phyloP scores from a whole-genome alignment of 2,797 vertebrate species.

The Morelia viridis region DNA sequence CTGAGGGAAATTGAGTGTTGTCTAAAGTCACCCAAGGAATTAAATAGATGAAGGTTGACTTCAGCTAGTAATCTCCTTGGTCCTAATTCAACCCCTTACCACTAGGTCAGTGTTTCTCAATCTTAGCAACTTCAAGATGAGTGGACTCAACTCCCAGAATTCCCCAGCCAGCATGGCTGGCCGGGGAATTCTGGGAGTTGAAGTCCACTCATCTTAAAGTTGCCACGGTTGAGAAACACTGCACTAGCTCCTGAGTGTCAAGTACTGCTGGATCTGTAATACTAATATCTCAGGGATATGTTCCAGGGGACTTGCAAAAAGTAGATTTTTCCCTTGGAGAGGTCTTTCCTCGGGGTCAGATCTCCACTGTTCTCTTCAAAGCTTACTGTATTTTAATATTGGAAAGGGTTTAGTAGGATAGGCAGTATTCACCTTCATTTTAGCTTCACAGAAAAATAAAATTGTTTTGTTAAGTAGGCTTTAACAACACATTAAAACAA shows the following conservation, averaged over 20 bases:
- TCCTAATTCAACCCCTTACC: not conserved
- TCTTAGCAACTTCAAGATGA: too few relatives aligned
- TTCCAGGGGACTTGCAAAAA: not conserved
- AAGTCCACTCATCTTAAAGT: too few relatives aligned
- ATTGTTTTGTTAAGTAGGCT: not conserved
- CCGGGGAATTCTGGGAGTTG: too few relatives aligned
- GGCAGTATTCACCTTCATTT: not conserved
- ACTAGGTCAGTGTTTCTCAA: too few relatives aligned
- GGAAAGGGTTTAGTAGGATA: not conserved
- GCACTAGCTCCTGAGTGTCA: not conserved
- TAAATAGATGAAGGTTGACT: not conserved
- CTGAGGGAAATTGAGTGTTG: not conserved
- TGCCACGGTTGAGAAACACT: too few relatives aligned
- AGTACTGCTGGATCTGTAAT: not conserved
- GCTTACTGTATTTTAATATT: not conserved
- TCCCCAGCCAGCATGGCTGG: too few relatives aligned
- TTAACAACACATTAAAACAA: not conserved
- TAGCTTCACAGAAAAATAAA: not conserved
- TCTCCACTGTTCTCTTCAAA: not conserved
- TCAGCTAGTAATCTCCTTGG: not conserved
- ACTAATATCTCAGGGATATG: not conserved
- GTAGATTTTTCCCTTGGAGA: not conserved
- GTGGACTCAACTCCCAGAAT: too few relatives aligned
- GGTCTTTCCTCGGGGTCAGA: not conserved
- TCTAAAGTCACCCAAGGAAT: not conserved